A percentile compares a stretch with the other conserved stretches of the same genome.
phyloP scores from a whole-genome alignment of 2,797 vertebrate species.

The Poeciliopsis paucimaculata region DNA sequence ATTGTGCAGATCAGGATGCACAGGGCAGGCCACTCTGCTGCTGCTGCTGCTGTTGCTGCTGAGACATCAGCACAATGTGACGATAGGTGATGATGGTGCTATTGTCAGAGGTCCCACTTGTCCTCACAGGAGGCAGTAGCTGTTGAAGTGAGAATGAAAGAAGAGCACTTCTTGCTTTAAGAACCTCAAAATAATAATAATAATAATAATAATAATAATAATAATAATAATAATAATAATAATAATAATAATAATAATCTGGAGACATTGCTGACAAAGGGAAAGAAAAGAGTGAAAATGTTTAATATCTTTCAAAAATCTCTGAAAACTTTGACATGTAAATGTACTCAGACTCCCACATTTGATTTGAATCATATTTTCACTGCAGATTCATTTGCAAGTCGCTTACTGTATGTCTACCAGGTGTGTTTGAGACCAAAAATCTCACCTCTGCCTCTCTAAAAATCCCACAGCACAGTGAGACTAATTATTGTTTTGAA shows the following conservation, averaged over 20 bases:
- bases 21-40: neutral
- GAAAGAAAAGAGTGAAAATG: neutral
- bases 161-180: neutral
- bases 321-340: neutral
- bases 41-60: slow-evolving; percentile 14
- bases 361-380: neutral
- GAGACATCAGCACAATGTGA: slow-evolving; percentile 31
- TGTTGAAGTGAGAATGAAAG: neutral
- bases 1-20: slow-evolving; percentile 22
- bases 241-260: neutral
- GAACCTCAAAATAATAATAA: neutral
- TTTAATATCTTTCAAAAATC: neutral
- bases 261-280: neutral
- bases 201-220: neutral
- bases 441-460: neutral
- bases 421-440: neutral
- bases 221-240: neutral
- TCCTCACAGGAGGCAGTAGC: neutral
- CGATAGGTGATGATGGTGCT: slow-evolving; percentile 32
- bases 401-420: neutral
- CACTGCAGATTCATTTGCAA: neutral
- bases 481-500: neutral
- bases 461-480: neutral
- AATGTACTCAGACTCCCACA: neutral
- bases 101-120: slow-evolving; percentile 18